These are phyloP conservation scores for Thalassarche chlororhynchos DNA, from an alignment of 2,113 vertebrate species.

Conservation along the genomic window DNA sequence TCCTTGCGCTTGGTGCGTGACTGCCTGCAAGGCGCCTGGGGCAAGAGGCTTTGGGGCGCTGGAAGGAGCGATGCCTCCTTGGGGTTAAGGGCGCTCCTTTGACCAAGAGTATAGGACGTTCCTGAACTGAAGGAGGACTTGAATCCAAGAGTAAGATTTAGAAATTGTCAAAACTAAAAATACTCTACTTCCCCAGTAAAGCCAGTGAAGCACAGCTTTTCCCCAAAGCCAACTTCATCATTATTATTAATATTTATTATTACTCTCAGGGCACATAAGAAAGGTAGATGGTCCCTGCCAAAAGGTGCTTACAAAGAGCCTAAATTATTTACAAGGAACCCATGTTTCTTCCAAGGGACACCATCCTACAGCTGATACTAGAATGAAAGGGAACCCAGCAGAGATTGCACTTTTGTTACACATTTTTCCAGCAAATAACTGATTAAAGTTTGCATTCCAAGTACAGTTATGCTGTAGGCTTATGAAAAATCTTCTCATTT, in stretches of 20 bases:
- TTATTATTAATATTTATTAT: neutral
- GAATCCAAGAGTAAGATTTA: neutral
- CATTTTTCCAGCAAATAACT: neutral
- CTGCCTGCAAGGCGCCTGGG: neutral
- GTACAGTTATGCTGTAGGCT: neutral
- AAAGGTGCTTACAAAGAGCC: neutral
- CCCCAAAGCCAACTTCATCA: neutral
- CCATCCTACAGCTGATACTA: neutral
- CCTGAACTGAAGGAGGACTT: neutral
- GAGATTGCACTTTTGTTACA: neutral
- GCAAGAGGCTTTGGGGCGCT: neutral
- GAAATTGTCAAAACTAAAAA: neutral
- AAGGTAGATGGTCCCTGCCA: neutral
- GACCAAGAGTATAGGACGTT: neutral
- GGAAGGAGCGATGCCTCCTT: neutral
- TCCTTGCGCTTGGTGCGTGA: neutral
- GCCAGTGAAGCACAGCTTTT: neutral
- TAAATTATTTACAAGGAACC: neutral
- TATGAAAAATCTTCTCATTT: slow-evolving; percentile 50
- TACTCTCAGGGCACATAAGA: neutral
- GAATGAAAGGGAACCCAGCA: neutral
- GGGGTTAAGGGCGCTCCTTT: neutral
- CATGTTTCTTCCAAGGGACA: neutral
- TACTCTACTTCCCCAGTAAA: neutral
- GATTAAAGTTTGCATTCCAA: slow-evolving; percentile 26